Conservation (phyloP, 2,113 vertebrate species). For the Pluvialis apricaria region DNA sequence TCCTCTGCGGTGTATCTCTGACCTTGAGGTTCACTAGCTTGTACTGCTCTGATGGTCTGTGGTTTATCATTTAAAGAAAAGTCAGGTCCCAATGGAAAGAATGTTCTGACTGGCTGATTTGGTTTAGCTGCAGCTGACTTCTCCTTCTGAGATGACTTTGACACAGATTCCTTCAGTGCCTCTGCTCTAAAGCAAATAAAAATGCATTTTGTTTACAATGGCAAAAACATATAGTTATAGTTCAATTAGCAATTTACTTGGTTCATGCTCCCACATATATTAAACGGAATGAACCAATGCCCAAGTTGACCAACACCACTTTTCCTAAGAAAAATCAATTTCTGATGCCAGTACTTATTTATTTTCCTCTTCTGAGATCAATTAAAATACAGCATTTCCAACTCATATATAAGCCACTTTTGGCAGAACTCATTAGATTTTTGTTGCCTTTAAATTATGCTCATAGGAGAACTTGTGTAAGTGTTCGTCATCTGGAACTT, state of each 20-base stretch:
- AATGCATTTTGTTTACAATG: neutral
- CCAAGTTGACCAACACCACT: neutral
- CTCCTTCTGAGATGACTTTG: constrained; percentile 79
- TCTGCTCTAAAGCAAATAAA: constrained; percentile 83
- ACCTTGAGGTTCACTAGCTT: constrained; percentile 86
- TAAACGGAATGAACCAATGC: neutral
- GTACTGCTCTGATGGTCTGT: constrained; percentile 81
- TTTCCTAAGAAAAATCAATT: neutral
- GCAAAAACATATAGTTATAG: neutral
- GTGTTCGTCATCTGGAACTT: neutral
- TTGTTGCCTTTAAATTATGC: neutral
- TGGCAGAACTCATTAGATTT: neutral
- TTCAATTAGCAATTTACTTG: neutral
- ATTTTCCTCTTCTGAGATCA: neutral
- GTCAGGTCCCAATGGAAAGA: constrained; percentile 89
- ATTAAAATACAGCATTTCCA: neutral
- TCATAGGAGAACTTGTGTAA: neutral
- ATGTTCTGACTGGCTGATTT: constrained; percentile 76
- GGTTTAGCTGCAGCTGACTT: constrained; percentile 72
- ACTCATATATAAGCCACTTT: neutral
- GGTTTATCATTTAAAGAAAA: constrained; percentile 87
- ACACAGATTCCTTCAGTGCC: constrained; percentile 86
- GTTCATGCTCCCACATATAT: neutral
- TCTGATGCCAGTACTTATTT: neutral
- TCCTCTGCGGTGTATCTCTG: constrained; percentile 92